phyloP scores from a whole-genome alignment of 2,888 invertebrate species.

The Teleiodes luculella region DNA sequence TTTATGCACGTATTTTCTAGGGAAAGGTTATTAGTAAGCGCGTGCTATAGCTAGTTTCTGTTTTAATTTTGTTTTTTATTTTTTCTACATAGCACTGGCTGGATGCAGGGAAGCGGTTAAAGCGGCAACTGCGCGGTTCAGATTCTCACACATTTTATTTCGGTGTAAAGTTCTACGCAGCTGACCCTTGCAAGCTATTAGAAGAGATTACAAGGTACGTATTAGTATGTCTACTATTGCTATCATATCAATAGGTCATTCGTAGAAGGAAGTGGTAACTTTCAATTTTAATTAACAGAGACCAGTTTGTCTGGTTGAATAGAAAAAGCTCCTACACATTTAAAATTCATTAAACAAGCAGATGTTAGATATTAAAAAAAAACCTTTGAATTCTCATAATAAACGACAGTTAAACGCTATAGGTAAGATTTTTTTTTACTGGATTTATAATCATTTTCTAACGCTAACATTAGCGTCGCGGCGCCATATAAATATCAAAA shows the following conservation, averaged over 20 bases:
- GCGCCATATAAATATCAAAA: conserved; percentile 1
- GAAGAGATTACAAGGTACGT: conserved; percentile 96
- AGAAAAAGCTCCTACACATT: background rate
- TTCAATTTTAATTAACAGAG: background rate
- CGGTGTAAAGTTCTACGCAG: conserved; percentile 98
- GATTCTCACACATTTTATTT: conserved; percentile 94
- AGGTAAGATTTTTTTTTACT: too few relatives aligned
- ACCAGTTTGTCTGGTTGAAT: background rate
- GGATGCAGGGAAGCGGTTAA: conserved; percentile 92
- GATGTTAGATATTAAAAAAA: too few relatives aligned
- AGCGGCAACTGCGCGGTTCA: conserved; percentile 89
- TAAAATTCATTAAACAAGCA: background rate
- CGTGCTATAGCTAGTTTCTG: background rate
- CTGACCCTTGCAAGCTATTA: conserved; percentile 96
- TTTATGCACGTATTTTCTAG: conserved; percentile 3
- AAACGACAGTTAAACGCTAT: too few relatives aligned
- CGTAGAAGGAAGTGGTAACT: background rate
- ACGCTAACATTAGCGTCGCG: conserved; percentile 3
- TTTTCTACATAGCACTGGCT: conserved; percentile 88
- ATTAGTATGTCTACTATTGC: background rate
- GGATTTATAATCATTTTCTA: too few relatives aligned
- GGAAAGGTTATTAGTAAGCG: background rate
- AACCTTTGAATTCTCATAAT: too few relatives aligned
- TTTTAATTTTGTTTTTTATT: background rate
- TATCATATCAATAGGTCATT: background rate